phyloP scores from a whole-genome alignment of 2,113 vertebrate species.

The Erythrolamprus reginae region DNA sequence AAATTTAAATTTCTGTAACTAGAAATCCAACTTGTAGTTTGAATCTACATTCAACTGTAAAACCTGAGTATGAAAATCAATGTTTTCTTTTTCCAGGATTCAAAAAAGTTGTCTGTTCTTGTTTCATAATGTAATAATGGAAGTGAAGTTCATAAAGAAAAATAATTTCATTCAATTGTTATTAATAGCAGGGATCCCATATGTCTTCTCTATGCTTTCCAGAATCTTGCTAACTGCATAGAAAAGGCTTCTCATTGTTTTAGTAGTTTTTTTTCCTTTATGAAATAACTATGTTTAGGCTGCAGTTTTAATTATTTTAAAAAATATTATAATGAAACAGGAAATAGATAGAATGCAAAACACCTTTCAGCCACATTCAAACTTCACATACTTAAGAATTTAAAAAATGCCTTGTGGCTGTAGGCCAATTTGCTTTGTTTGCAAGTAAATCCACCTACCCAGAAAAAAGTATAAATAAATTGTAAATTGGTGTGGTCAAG shows the following conservation, averaged over 20 bases:
- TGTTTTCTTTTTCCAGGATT: conserved; percentile 20
- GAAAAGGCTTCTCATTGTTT: background rate
- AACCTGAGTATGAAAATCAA: background rate
- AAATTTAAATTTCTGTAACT: background rate
- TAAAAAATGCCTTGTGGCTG: background rate
- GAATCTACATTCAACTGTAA: background rate
- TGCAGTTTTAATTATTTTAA: background rate
- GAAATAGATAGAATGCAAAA: background rate
- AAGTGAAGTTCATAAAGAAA: background rate
- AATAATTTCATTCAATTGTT: accelerated
- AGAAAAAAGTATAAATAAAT: background rate
- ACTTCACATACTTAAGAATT: background rate
- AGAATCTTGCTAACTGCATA: background rate
- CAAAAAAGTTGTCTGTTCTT: background rate
- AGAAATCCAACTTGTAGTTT: background rate
- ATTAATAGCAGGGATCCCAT: background rate
- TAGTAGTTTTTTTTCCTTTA: accelerated
- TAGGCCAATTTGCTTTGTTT: background rate
- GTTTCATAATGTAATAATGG: background rate
- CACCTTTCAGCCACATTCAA: background rate
- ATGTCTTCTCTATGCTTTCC: background rate
- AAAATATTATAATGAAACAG: background rate
- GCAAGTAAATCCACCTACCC: background rate
- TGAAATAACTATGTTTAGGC: background rate
- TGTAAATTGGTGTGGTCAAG: background rate